Base-by-base conservation (phyloP, 2,888 invertebrate genomes). In the Plutella xylostella region DNA sequence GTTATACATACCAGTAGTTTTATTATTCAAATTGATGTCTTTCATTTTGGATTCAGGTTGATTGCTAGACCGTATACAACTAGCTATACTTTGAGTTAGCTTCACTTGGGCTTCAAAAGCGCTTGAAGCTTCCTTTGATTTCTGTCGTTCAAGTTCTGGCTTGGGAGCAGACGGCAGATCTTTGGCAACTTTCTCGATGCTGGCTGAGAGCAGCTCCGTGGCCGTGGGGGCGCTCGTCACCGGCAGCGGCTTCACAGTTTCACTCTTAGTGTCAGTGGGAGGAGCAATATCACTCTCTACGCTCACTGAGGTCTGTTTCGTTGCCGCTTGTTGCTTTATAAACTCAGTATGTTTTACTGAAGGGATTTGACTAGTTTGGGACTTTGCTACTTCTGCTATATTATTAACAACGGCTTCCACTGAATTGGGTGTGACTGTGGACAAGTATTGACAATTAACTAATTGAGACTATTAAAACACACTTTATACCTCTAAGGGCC, bases 91-190 rank as follows among this genome's bases (percentile, higher is more conserved):
- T 54, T 79, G 78, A 50, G 79, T 75, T 53, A 82, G 63, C 65
- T 82, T 83, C 30, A 66, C 77, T 64, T 83, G 83, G 18, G 82
- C 80, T 63, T 78, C 73, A 56, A 66, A 78, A 44, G 74, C 74
- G 63, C 71, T 72, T 25, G 69, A 69, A 17, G 60, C 56, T 59
- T 70, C 71, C 55, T 60, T 73, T 42, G 55, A 55, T n/a, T n/a
- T n/a, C n/a, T n/a, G n/a, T n/a, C n/a, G n/a, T 53, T 73, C 69
- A 44, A 47, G 3, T 33, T 43, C 47, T 44, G 51, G 55, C 47
- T 65, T 63, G n/a, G 55, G 45, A 20, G 37, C 38, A 41, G 55
- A 15, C 30, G 60, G 55, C 38, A 67, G 62, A 42, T 78, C 78
- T 52, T 74, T 75, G 5, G 72, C 76, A 57, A 74, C 54, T 55